Evolutionary conservation across 2,113 vertebrate species (phyloP), one percentile per base, ranked within the genome.

Genomic region (Thermophis baileyi): DNA sequence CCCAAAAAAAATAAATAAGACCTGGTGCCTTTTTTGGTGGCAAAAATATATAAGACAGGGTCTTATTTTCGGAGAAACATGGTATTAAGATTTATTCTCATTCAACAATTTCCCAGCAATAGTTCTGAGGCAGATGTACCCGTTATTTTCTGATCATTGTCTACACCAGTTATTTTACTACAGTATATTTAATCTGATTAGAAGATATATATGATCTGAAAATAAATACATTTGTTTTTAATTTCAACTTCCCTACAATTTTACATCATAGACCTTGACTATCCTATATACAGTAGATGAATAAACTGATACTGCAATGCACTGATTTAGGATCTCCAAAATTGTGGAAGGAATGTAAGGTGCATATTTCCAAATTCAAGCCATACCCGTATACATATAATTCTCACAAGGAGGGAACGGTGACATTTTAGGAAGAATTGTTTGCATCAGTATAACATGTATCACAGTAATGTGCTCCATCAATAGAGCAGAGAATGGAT

Each of bases 101-200:
- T 89, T 47, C 94, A 95, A 1, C 8, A 88, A 46, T 53, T 53
- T 44, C 14, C 69, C n/a, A 94, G 57, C 86, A 88, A 94, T 93
- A 92, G 27, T 53, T 10, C 81, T 69, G 90, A 51, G 74, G 5
- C 11, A 27, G 47, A 25, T 51, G 35, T 92, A 94, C 18, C 74
- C 22, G 25, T 35, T 47, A 57, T 0, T 92, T 89, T 94, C 25
- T 92, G 88, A 95, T 87, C 9, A 93, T 9, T 69, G 6, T 57
- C 51, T 55, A 35, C 69, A 51, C 1, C 8, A 87, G 27, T 93
- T n/a, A 63, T 90, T 87, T 46, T 85, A 27, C 14, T 85, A 1
- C 55, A 24, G 35, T 25, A 50, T 0, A 49, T 91, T 93, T 91
- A 93, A 90, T 40, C 94, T 7, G 96, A 94, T 91, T n/a, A 94